Evolutionary conservation across 2,888 invertebrate species (phyloP), one percentile per base, ranked within the genome.

Genomic region (Entomobrya proxima): DNA sequence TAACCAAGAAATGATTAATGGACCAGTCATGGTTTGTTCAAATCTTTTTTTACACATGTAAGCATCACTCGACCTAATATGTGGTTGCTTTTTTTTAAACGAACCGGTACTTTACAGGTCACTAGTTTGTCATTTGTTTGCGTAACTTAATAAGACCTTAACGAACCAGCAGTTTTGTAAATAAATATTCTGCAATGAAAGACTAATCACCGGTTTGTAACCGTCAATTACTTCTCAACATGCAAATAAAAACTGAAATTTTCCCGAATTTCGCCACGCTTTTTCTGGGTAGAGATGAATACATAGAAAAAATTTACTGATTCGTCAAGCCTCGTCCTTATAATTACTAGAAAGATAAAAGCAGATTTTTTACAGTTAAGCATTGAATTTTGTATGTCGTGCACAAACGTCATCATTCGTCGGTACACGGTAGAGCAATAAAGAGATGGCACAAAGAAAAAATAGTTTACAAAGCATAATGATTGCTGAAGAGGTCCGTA

Each of bases 261-360:
- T 61, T 30, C n/a, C 61, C 9, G 3, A 18, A 18, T 5, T 64
- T 35, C 18, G 18, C 35, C 37, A 64, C 18, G 18, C 35, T 35
- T 64, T 64, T 64, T 64, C n/a, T n/a, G n/a, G 2, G 30, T 27
- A 58, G 47, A 9, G 21, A 24, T 21, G 64, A 18, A 18, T 18
- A 7, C 11, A n/a, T 64, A n/a, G 37, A 32, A 64, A 64, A 64
- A 32, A 64, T 61, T 64, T 2, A 9, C 15, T 7, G 37, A 64
- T 64, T 64, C 64, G 64, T 35, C 64, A 64, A 18, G 18, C 64
- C 32, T 35, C 37, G n/a, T 64, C 64, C 64, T 64, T 64, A 64
- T 64, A 64, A 35, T 64, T 58, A 58, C 4, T 61, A 32, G 11
- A 37, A 35, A 64, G 35, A 64, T 64, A 9, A 35, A 64, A 64